These are phyloP conservation scores for Chromis chromis DNA, from an alignment of 2,797 vertebrate species.

Conservation along the genomic window DNA sequence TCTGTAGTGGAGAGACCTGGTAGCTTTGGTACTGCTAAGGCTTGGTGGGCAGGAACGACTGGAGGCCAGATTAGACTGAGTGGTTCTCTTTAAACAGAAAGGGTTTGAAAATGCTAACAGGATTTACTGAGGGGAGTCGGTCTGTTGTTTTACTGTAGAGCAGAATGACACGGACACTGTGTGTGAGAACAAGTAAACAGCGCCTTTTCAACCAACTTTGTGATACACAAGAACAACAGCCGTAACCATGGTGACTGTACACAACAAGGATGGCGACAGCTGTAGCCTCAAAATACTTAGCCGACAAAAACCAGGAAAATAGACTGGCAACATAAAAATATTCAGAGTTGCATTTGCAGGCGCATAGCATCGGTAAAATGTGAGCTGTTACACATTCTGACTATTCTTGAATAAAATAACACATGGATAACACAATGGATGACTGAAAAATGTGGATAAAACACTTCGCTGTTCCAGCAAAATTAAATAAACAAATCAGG, in stretches of 20 bases:
- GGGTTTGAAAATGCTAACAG: slow-evolving; percentile 3
- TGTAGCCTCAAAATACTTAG: background rate
- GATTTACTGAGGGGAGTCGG: slow-evolving; percentile 1
- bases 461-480: too few relatives aligned
- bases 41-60: background rate
- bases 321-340: background rate
- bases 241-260: background rate
- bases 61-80: slow-evolving; percentile 13
- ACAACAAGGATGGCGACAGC: background rate
- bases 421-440: too few relatives aligned
- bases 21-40: background rate
- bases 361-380: background rate
- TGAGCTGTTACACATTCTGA: background rate
- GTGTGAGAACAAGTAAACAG: background rate
- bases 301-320: background rate
- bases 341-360: background rate
- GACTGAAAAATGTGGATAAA: too few relatives aligned
- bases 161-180: background rate
- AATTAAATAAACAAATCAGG: too few relatives aligned
- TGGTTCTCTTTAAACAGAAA: background rate
- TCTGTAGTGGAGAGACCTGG: background rate
- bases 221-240: background rate
- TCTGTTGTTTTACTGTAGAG: background rate
- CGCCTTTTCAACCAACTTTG: slow-evolving; percentile 1
- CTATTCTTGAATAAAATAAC: background rate